These are phyloP conservation scores for Malaclemys terrapin DNA, from an alignment of 2,113 vertebrate genomes.

Conservation along the genomic window DNA sequence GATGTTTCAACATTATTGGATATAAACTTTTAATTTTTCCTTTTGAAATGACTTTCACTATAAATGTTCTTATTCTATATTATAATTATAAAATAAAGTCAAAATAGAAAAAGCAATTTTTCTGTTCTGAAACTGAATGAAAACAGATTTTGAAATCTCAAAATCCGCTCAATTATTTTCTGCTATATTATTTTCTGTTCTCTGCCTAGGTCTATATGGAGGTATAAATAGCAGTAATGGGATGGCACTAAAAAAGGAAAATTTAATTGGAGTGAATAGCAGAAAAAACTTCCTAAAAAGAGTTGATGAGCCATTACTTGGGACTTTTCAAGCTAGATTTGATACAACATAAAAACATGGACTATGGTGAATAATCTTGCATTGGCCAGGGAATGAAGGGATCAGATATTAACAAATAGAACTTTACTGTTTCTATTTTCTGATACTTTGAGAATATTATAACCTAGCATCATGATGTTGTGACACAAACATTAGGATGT, in stretches of 20 bases:
- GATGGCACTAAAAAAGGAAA: neutral
- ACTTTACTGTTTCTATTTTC: constrained; percentile 9
- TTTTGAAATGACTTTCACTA: neutral
- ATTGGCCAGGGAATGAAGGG: neutral
- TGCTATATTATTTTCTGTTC: neutral
- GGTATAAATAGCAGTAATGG: neutral
- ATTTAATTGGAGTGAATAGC: neutral
- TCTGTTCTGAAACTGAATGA: neutral
- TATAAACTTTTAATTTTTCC: neutral
- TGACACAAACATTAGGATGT: neutral
- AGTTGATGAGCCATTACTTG: neutral
- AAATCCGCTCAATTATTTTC: neutral
- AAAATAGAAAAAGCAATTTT: neutral
- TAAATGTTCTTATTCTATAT: neutral
- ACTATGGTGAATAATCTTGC: neutral
- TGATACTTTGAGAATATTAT: neutral
- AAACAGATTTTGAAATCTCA: neutral
- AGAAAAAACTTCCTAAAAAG: neutral
- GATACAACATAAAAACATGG: neutral
- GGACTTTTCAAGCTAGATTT: neutral
- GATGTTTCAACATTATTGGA: neutral
- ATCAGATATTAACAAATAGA: neutral
- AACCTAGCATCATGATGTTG: neutral
- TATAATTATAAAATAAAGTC: neutral
- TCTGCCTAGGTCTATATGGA: neutral